Conservation (phyloP, 2,797 vertebrate genomes). For the Percopsis omiscomaycus region DNA sequence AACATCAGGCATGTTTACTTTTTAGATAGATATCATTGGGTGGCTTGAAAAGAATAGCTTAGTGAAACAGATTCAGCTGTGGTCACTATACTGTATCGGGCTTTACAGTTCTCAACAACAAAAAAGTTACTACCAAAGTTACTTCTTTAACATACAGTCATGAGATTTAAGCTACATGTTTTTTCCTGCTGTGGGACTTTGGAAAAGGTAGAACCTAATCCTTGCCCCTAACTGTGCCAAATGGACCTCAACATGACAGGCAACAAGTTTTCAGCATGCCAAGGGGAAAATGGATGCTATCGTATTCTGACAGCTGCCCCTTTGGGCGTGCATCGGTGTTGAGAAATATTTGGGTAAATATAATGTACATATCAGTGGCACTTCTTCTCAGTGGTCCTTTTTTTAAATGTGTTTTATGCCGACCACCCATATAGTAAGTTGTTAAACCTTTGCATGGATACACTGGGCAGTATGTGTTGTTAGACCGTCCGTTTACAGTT, state of each 20-base stretch:
- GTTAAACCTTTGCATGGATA: no score
- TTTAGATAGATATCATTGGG: slow-evolving; percentile 26
- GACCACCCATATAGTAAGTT: no score
- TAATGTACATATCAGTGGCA: slow-evolving; percentile 3
- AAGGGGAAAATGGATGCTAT: not conserved
- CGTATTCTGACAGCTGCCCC: not conserved
- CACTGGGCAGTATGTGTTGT: no score
- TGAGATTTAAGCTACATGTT: no score
- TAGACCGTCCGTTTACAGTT: not conserved
- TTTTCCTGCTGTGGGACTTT: not conserved
- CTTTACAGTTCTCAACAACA: no score
- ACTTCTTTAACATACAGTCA: no score
- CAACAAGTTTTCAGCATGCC: not conserved
- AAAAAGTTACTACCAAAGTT: no score
- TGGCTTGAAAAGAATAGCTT: no score
- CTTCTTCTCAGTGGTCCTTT: not conserved
- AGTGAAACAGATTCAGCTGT: no score
- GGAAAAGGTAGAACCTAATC: no score
- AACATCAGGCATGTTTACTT: slow-evolving; percentile 45
- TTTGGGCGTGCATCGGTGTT: not conserved
- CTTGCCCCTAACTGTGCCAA: not conserved
- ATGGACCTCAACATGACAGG: slow-evolving; percentile 5
- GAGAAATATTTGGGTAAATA: not conserved
- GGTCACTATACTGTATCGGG: no score
- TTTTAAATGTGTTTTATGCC: not conserved